Base-by-base conservation (phyloP, 2,888 invertebrate species). In the Euphydryas editha region DNA sequence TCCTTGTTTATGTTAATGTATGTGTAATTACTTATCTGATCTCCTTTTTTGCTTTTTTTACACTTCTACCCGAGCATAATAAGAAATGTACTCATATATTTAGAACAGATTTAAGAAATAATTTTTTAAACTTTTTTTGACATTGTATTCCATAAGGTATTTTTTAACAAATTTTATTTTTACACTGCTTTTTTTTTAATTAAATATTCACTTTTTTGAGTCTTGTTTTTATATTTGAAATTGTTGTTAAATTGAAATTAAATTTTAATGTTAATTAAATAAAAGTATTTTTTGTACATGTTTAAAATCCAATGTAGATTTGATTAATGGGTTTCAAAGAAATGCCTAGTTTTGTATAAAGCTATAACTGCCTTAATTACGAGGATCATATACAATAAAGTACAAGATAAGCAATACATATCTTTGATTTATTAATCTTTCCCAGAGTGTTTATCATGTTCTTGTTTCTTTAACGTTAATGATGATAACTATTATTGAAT, bases 1-100 rank as follows among this genome's bases (percentile, higher is more conserved):
- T 72, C 75, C 72, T 67, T 72, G 55, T 71, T 71, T 63, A 59
- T 20, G 65, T 56, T 61, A 42, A 44, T 44, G 2, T 64, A 7
- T 46, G 1, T 10, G 1, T 51, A 15, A 21, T 20, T 58, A 17
- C 61, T 65, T 54, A 68, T 65, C 58, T 74, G 75, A 76, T 76
- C 76, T 76, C 74, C 37, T 55, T 44, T 57, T 51, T 64, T 54
- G 10, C 21, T 62, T 55, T 51, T 46, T 15, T 55, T 44, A 44
- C 42, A n/a, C 5, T 46, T 64, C 24, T 44, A 18, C 13, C 7
- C 24, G 20, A 42, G 8, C 30, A 54, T 36, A 46, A 20, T 36
- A 20, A 46, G 18, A 39, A 2, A 8, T 47, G 20, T 44, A 62
- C 54, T 61, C 54, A 18, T 10, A 17, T 51, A 18, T 24, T 15